Conservation (phyloP, 2,797 vertebrate species). For the Hafferia zeledoni region DNA sequence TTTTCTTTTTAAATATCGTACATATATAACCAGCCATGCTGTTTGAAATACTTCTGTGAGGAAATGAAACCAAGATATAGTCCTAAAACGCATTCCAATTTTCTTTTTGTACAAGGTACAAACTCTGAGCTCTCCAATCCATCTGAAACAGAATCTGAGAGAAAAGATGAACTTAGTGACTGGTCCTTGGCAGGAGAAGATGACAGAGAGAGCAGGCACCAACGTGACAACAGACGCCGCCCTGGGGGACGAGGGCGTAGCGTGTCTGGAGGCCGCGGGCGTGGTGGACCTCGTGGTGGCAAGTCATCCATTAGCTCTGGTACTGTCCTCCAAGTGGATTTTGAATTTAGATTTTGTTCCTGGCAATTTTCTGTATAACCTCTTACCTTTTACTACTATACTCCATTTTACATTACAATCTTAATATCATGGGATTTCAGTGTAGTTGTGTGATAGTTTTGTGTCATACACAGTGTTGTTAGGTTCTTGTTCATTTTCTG, state of each 20-base stretch:
- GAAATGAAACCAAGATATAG: neutral
- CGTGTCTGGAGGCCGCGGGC: slow-evolving; percentile 86
- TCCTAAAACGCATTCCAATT: neutral
- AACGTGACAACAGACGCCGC: slow-evolving; percentile 82
- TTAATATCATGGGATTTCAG: neutral
- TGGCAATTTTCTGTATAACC: neutral
- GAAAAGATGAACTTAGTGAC: slow-evolving; percentile 95
- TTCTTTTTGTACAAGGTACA: slow-evolving; percentile 81
- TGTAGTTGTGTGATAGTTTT: neutral
- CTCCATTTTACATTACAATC: accelerated
- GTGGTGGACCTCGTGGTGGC: slow-evolving; percentile 85
- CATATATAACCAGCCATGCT: neutral
- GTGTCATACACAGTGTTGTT: accelerated
- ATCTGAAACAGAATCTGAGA: slow-evolving; percentile 96
- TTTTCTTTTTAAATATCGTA: neutral
- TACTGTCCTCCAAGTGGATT: slow-evolving; percentile 56
- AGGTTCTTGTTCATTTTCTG: neutral
- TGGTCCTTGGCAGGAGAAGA: slow-evolving; percentile 96
- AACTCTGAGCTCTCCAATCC: slow-evolving; percentile 96
- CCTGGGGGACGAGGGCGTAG: slow-evolving; percentile 88
- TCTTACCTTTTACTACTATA: neutral
- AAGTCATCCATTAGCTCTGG: slow-evolving; percentile 90
- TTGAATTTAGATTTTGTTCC: neutral
- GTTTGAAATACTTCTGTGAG: neutral
- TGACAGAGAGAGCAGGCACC: slow-evolving; percentile 84